Evolutionary conservation across 2,888 invertebrate species (phyloP).

Genomic region (Dynastes maya): DNA sequence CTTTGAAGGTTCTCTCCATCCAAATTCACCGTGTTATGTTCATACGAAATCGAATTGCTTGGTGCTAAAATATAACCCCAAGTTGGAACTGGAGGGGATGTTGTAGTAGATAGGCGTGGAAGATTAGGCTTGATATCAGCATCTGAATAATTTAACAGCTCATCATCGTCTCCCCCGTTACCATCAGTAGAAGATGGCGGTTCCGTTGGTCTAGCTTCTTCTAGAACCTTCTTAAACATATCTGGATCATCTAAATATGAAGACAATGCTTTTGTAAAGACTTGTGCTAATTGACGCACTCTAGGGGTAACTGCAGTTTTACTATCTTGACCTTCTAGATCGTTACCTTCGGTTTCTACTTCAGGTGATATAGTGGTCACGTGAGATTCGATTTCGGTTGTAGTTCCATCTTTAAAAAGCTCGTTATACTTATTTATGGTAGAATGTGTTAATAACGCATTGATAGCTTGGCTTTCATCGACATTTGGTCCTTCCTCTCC

Average conservation of each 20-base stretch:
- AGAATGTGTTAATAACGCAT: conserved; percentile 54
- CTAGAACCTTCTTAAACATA: conserved; percentile 83
- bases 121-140: conserved; percentile 70
- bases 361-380: conserved; percentile 44
- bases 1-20: conserved; percentile 79
- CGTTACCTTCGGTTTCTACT: conserved; percentile 63
- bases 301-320: conserved; percentile 77
- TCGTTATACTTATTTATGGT: conserved; percentile 55
- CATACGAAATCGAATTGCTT: conserved; percentile 56
- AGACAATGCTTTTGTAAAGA: conserved; percentile 87
- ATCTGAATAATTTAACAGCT: conserved; percentile 85
- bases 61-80: conserved; percentile 66
- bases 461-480: conserved; percentile 50
- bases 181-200: conserved; percentile 73
- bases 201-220: conserved; percentile 86
- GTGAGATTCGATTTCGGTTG: conserved; percentile 58
- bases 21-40: conserved; percentile 61
- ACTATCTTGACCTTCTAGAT: conserved; percentile 77
- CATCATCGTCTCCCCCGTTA: conserved; percentile 74
- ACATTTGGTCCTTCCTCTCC: conserved; percentile 42
- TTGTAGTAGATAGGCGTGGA: conserved; percentile 69
- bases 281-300: conserved; percentile 85
- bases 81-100: conserved; percentile 67
- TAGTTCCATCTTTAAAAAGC: conserved; percentile 53
- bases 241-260: conserved; percentile 88